Evolutionary conservation across 2,113 vertebrate species (phyloP), one percentile per base, ranked within the genome.

Genomic region (Thunnus thynnus): DNA sequence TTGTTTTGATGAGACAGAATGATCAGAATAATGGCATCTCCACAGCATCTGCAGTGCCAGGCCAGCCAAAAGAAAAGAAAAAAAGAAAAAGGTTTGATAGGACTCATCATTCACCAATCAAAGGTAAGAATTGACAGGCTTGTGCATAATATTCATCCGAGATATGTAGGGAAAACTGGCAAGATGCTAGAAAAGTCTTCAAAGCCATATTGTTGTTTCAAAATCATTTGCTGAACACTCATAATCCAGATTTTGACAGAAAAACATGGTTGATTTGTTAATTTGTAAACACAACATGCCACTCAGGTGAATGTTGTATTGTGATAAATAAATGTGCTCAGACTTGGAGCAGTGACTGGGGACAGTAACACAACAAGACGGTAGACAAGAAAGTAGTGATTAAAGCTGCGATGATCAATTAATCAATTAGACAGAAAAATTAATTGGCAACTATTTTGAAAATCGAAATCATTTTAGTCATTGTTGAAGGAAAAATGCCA

Each of bases 31-130:
- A 68, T 57, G 41, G 63, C 22, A 14, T 70, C 56, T 16, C 17
- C 32, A 36, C 63, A 12, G 72, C n/a, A 27, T 64, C 32, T 36
- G 14, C 62, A 50, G 55, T 0, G 54, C 13, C 30, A 18, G 48
- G 36, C 9, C 9, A 9, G 36, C 27, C 7, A 22, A 3, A 17
- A 54, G 3, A 44, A 65, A 32, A 64, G 7, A 7, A 36, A 36
- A 1, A 60, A 6, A n/a, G n/a, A n/a, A n/a, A 0, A 0, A 54
- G 1, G 48, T 16, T 20, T 10, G 16, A 69, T 60, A 0, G 30
- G 17, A 22, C 75, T 72, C 57, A 41, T 58, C 57, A 47, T 63
- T 76, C 4, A 18, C 4, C 20, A 58, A 83, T 54, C 51, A 77
- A 30, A 63, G 25, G 3, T 18, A 0, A 0, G 14, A 56, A 32